Percentiles rank a stretch among this genome's conserved stretches.
These are phyloP conservation scores for Caenorhabditis tropicalis DNA, from an alignment of 1,140 invertebrate genomes.

Conservation along the genomic window DNA sequence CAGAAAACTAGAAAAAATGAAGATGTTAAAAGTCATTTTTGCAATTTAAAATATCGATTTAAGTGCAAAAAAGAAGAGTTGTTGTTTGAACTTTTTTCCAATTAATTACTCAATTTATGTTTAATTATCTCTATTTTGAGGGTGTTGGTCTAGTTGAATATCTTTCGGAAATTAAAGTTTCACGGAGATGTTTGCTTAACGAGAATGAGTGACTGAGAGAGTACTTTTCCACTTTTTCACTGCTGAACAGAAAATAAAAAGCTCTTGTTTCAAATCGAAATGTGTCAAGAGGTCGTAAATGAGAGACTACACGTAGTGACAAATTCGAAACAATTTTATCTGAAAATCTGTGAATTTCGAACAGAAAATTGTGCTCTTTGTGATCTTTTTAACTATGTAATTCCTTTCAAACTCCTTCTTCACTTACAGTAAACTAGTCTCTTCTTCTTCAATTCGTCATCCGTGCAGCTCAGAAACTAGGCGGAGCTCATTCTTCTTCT, in stretches of 20 bases:
- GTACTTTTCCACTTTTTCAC: not conserved
- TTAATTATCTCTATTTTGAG: not conserved
- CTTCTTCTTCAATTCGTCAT: not conserved
- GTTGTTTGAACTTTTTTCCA: not conserved
- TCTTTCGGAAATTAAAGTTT: conserved; percentile 19
- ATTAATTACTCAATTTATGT: not conserved
- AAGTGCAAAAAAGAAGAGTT: not conserved
- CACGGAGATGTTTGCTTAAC: conserved; percentile 13
- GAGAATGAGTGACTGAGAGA: not conserved
- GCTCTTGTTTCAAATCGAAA: not conserved
- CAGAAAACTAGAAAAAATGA: not conserved
- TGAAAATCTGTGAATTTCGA: no score
- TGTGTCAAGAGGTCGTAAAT: not conserved
- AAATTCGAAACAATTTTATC: no score
- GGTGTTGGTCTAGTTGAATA: not conserved
- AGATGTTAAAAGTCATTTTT: not conserved
- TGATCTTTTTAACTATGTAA: not conserved
- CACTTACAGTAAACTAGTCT: no score
- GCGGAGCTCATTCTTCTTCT: not conserved
- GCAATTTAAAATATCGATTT: not conserved
- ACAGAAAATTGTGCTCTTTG: no score
- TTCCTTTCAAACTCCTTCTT: no score
- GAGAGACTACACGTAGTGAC: not conserved
- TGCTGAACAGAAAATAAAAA: not conserved
- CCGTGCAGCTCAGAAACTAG: not conserved